Evolutionary conservation across 2,797 vertebrate species (phyloP), one percentile per base, ranked within the genome.

Genomic region (Brotula barbata): DNA sequence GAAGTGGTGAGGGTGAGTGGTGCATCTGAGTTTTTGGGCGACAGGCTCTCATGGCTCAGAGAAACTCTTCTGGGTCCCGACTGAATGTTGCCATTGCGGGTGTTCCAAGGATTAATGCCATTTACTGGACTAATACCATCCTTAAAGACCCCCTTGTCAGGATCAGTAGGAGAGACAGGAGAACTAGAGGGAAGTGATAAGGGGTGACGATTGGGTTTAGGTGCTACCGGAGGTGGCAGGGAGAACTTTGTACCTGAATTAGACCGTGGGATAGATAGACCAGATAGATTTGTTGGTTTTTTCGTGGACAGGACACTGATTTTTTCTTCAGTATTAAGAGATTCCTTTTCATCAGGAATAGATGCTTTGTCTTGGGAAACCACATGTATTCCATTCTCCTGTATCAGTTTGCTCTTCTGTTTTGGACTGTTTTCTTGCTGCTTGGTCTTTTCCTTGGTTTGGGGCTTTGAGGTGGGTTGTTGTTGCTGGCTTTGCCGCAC

Each of bases 1-100:
- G 88, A 90, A 31, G 87, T 82, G 71, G 84, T 80, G 68, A 90
- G 75, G 19, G 85, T 83, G 33, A 87, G 73, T 9, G 84, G 75
- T 44, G 79, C 83, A 17, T 92, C 91, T 60, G 85, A 55, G 54
- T 84, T 91, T 80, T 92, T 90, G 21, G 88, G 89, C 11, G 90
- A 91, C 46, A 93, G 83, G 54, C 89, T 92, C 77, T 93, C 92
- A 19, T 92, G 91, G 78, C 92, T 93, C 41, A 88, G 68, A 23
- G 92, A 93, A n/a, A 92, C 88, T 48, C 87, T 89, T 56, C 90
- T 88, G 20, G 87, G 68, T 51, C 81, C 89, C 11, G 87, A 75
- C 69, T 86, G 86, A 47, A 88, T 70, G 28, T 48, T 82, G 51
- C 91, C 90, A 53, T 93, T 93, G 50, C 87, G 83, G 44, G 78